Percentiles rank a stretch among this genome's conserved stretches.
Conservation (phyloP, 2,113 vertebrate species). For the Stomatorhinus ivindoensis region DNA sequence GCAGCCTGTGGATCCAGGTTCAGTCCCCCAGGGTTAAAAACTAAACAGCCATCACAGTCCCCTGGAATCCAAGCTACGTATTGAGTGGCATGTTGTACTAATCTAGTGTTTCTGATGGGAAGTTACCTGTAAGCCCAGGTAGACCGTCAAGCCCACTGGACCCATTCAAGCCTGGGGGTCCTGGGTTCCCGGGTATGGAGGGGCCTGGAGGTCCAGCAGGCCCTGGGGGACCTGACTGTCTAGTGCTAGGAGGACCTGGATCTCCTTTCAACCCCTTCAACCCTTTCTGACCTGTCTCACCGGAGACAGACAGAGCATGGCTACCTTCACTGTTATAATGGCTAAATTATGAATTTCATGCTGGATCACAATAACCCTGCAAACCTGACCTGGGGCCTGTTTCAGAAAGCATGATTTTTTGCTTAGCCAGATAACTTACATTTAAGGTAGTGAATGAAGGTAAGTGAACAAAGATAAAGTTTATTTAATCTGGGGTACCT, state of each 20-base stretch:
- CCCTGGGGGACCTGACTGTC: slow-evolving; percentile 37
- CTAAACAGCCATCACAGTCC: not conserved
- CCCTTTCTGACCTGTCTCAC: slow-evolving; percentile 36
- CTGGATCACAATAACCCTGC: too few species aligned
- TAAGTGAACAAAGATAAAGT: not conserved
- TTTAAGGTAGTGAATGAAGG: not conserved
- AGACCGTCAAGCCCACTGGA: slow-evolving; percentile 33
- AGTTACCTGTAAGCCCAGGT: slow-evolving; percentile 42
- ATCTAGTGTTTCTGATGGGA: not conserved
- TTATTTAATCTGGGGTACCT: too few species aligned
- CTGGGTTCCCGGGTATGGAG: slow-evolving; percentile 25
- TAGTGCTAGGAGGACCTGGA: slow-evolving; percentile 40
- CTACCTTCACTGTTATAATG: not conserved
- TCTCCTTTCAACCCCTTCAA: slow-evolving; percentile 40
- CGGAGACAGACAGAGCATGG: not conserved
- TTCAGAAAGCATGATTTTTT: too few species aligned
- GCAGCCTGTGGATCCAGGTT: slow-evolving; percentile 33
- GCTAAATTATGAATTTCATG: not conserved
- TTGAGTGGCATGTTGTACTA: not conserved
- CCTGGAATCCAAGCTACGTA: not conserved
- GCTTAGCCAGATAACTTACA: not conserved
- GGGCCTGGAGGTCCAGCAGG: slow-evolving; percentile 37
- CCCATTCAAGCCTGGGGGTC: slow-evolving; percentile 42
- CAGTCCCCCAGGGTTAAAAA: not conserved
- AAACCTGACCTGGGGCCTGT: too few species aligned